A percentile compares a stretch with the other conserved stretches of the same genome.
Conservation (phyloP, 2,113 vertebrate genomes). For the Tichodroma muraria region DNA sequence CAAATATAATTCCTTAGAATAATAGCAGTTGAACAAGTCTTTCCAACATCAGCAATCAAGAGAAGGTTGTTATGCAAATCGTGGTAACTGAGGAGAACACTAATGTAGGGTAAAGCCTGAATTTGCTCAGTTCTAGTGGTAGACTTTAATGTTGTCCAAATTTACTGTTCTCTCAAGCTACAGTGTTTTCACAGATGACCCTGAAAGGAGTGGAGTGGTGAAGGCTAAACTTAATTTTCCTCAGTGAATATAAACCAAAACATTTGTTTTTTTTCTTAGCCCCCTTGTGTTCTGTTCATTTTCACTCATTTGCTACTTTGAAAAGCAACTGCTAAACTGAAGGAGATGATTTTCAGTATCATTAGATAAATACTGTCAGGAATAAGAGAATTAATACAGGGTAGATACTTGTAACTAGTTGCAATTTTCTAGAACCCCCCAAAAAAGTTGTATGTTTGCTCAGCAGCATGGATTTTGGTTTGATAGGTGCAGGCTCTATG, state of each 20-base stretch:
- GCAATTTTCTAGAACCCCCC: not conserved
- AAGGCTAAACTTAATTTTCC: not conserved
- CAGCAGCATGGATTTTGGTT: not conserved
- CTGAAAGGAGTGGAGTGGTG: not conserved
- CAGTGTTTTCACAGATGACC: not conserved
- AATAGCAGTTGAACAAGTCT: not conserved
- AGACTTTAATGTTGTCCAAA: not conserved
- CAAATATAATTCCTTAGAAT: not conserved
- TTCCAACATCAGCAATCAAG: not conserved
- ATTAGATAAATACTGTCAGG: not conserved
- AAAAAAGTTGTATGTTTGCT: not conserved
- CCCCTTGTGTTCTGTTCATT: not conserved
- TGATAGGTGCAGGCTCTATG: not conserved
- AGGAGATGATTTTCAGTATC: not conserved
- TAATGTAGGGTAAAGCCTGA: not conserved
- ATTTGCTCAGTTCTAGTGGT: not conserved
- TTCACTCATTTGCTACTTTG: not conserved
- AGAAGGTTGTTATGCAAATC: not conserved
- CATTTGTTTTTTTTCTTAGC: rapidly evolving
- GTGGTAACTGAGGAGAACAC: not conserved
- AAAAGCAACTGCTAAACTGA: not conserved
- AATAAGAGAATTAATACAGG: not conserved
- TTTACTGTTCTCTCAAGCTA: not conserved
- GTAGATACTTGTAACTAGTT: not conserved
- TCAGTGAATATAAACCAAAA: not conserved